Evolutionary conservation across 2,888 invertebrate genomes (phyloP), one percentile per base, ranked within the genome.

Genomic region (Pyrgus malvae): DNA sequence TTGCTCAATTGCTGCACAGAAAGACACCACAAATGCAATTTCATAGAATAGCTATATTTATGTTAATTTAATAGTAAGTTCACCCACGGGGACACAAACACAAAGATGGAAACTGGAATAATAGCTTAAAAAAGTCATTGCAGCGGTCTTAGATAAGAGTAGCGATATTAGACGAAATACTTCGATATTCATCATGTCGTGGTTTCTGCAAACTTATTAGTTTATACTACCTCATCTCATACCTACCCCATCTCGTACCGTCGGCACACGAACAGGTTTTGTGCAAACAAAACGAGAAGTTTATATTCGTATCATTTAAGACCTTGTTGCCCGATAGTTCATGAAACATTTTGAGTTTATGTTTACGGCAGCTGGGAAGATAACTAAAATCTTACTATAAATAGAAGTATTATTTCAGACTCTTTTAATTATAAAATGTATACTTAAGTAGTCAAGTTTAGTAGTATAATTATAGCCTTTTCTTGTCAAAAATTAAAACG

Each of bases 201-300:
- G 12, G 12, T 8, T 12, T 31, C 31, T 31, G 6, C 12, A 31
- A 31, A 31, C 31, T 12, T 3, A 31, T 31, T 12, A 3, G 6
- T 31, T 12, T 21, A 21, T 21, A 29, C 11, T 11, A 37, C 17
- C 37, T 16, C 16, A 37, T 17, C 6, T 9, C 25, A 29, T 51
- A 44, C 14, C 17, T n/a, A 37, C 17, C 37, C 17, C 16, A 37
- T 17, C 6, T 9, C 25, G 37, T 51, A 44, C 14, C 17, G 29
- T 27, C 35, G 40, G 44, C 45, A 29, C 21, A 29, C 14, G 19
- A 53, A 71, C 74, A 67, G 73, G 72, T 71, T 77, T 63, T 58
- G 55, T 60, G 69, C 72, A 73, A 80, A 79, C 70, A 80, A 79
- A 76, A 74, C 69, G 69, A 70, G 65, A 55, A 55, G 63, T 59